Percentiles rank a stretch among this genome's conserved stretches.
Evolutionary conservation across 2,797 vertebrate species (phyloP).

Genomic region (Masticophis lateralis): DNA sequence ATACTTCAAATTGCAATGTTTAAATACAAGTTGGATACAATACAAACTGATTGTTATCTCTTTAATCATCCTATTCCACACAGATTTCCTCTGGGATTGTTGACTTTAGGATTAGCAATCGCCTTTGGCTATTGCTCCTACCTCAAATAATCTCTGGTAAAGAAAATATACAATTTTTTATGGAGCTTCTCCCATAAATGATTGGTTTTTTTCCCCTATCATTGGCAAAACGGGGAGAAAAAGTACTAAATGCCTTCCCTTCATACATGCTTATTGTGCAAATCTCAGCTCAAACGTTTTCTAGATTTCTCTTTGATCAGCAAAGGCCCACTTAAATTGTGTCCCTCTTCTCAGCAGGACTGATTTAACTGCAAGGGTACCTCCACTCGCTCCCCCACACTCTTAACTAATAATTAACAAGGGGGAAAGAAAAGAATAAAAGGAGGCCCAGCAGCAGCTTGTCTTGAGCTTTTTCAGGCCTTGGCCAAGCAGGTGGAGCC

Average conservation of each 20-base stretch:
- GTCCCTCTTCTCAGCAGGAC: neutral
- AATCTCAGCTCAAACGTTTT: neutral
- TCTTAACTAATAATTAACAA: conserved; percentile 16
- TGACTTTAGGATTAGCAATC: fast-evolving
- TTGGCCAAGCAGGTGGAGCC: conserved; percentile 7
- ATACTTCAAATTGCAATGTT: neutral
- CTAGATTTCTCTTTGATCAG: fast-evolving
- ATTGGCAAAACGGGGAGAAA: neutral
- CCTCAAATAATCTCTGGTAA: neutral
- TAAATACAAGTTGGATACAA: neutral
- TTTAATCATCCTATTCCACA: neutral
- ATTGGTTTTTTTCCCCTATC: neutral
- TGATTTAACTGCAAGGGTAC: neutral
- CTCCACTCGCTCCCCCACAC: neutral
- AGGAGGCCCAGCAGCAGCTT: neutral
- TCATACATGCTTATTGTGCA: neutral
- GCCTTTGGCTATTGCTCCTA: neutral
- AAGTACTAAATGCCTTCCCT: neutral
- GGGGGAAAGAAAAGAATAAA: neutral
- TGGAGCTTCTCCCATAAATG: fast-evolving
- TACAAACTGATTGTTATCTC: neutral
- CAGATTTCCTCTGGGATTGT: neutral
- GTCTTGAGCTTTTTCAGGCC: neutral
- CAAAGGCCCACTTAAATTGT: neutral
- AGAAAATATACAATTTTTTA: neutral